Base-by-base conservation (phyloP, 2,797 vertebrate genomes). In the Oreochromis grahami region DNA sequence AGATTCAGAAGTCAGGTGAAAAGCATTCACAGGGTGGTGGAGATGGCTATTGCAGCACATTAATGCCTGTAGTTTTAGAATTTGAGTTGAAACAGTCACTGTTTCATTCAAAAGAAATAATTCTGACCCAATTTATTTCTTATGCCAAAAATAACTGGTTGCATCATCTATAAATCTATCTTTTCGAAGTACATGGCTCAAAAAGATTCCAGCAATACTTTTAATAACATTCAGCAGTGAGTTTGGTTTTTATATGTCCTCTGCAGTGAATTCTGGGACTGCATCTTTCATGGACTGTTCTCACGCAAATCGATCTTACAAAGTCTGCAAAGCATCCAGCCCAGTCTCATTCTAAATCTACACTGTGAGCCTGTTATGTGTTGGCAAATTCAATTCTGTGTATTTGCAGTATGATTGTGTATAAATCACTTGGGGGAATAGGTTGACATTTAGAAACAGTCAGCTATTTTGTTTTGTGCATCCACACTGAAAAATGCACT, bases 401-500 rank as follows among this genome's bases (percentile, higher is more conserved):
- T 21, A 63, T 83, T 76, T 53, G 58, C 53, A 24, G 60, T 80
- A 36, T n/a, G 56, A 84, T 79, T 87, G 80, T 77, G 60, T 51
- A 8, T 19, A 52, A 84, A 85, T 83, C 78, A 45, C 89, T 82
- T 14, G 6, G 21, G 92, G 93, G 91, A 88, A 53, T 24, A 19
- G 58, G 50, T 34, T 94, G 94, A 92, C 94, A 95, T 95, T 94
- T 93, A 63, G 43, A 84, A 32, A 80, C 45, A 41, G 76, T 45
- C 41, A 78, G 60, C 70, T 87, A 65, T 82, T 85, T 86, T 79
- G 81, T 65, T 81, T 72, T 80, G 82, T 86, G 65, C 36, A 74
- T 82, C 79, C 0, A 15, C 76, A 17, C 9, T 38, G 12, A 88
- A 82, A 84, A 82, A 85, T 43, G 14, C 6, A 38, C 74, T 80